These are phyloP conservation scores for Exephanes ischioxanthus DNA, from an alignment of 2,888 invertebrate species.

Conservation along the genomic window DNA sequence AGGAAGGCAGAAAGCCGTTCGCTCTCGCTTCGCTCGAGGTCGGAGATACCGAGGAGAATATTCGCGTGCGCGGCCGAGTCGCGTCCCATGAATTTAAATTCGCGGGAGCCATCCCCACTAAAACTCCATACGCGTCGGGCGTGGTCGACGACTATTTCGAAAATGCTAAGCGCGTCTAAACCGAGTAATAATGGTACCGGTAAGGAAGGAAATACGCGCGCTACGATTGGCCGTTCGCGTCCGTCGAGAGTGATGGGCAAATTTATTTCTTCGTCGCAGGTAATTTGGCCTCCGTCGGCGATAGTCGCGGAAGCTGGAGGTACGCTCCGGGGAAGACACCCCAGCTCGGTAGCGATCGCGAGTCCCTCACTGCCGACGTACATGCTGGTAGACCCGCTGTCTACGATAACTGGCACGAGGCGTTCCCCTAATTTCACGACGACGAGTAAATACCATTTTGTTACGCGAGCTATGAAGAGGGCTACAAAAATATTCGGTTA, in stretches of 20 bases:
- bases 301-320: background rate
- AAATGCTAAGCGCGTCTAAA: background rate
- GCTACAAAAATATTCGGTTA: too few species aligned
- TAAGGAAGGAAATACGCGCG: background rate
- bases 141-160: slow-evolving; percentile 17
- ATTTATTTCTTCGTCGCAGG: slow-evolving; percentile 3
- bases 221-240: background rate
- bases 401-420: background rate
- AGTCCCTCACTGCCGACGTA: background rate
- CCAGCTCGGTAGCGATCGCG: background rate
- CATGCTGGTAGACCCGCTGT: slow-evolving; percentile 5
- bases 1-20: background rate
- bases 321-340: background rate
- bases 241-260: slow-evolving; percentile 35
- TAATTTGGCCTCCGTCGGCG: slow-evolving; percentile 7
- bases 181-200: slow-evolving; percentile 24
- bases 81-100: background rate
- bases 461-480: too few species aligned
- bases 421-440: background rate
- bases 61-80: background rate
- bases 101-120: background rate
- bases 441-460: background rate
- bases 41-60: background rate
- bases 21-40: background rate
- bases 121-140: background rate